phyloP scores from a whole-genome alignment of 2,113 vertebrate genomes.

The Pteropus alecto region DNA sequence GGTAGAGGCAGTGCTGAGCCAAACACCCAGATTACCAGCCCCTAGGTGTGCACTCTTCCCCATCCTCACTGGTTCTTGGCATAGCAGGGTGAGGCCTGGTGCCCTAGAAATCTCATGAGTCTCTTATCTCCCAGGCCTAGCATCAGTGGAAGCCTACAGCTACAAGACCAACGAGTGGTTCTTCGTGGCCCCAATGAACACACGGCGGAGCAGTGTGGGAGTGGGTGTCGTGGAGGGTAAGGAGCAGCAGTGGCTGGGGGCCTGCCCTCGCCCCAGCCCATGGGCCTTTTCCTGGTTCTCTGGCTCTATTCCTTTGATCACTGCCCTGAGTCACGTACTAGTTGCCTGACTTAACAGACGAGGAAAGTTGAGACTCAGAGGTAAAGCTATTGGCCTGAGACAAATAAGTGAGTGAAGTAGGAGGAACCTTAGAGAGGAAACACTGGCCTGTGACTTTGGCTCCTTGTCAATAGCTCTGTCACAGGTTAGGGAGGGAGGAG shows the following conservation, averaged over 20 bases:
- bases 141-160: slow-evolving; percentile 94
- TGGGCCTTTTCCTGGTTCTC: background rate
- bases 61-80: background rate
- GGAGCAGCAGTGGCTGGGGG: background rate
- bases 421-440: background rate
- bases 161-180: slow-evolving; percentile 95
- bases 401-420: background rate
- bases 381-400: background rate
- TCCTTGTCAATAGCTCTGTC: background rate
- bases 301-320: background rate
- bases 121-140: slow-evolving; percentile 88
- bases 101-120: slow-evolving; percentile 69
- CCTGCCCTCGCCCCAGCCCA: background rate
- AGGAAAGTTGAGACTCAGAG: background rate
- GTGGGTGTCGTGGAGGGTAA: slow-evolving; percentile 96
- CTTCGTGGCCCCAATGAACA: slow-evolving; percentile 96
- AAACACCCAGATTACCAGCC: background rate
- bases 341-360: background rate
- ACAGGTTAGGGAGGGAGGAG: background rate
- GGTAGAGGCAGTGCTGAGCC: background rate
- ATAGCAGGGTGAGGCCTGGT: background rate
- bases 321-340: background rate
- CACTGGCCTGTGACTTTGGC: background rate
- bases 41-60: background rate
- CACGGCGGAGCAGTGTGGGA: slow-evolving; percentile 96